Percentiles rank a stretch among this genome's conserved stretches.
Evolutionary conservation across 2,113 vertebrate genomes (phyloP).

Genomic region (Axis porcinus): DNA sequence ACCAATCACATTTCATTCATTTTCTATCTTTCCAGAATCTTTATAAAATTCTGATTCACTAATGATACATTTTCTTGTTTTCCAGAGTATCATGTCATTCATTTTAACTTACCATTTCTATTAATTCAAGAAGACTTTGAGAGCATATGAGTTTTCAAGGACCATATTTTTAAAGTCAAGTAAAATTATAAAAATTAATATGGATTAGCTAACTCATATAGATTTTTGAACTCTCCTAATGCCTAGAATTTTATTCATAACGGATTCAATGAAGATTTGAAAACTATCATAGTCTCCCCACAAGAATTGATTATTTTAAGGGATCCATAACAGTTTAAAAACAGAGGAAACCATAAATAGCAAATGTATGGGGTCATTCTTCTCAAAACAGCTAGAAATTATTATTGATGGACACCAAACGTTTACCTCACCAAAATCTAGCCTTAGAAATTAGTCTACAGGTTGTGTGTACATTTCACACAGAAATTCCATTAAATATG

Average conservation of each 20-base stretch:
- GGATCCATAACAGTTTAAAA: neutral
- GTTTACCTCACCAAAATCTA: constrained; percentile 1
- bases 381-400: neutral
- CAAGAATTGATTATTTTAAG: neutral
- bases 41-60: neutral
- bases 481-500: constrained; percentile 44
- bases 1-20: neutral
- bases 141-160: neutral
- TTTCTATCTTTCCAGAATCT: neutral
- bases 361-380: neutral
- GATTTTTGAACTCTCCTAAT: neutral
- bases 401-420: neutral
- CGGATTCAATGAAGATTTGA: constrained; percentile 11
- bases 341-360: neutral
- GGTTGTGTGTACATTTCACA: constrained; percentile 28
- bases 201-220: constrained; percentile 1
- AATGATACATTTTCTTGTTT: neutral
- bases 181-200: neutral
- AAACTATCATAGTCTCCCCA: neutral
- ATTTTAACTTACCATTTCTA: neutral
- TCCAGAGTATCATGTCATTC: neutral
- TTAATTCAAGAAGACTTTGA: neutral
- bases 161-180: neutral
- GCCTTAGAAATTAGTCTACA: constrained; percentile 34
- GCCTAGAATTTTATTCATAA: neutral